Evolutionary conservation across 2,888 invertebrate genomes (phyloP).

Genomic region (Acleris laterana): DNA sequence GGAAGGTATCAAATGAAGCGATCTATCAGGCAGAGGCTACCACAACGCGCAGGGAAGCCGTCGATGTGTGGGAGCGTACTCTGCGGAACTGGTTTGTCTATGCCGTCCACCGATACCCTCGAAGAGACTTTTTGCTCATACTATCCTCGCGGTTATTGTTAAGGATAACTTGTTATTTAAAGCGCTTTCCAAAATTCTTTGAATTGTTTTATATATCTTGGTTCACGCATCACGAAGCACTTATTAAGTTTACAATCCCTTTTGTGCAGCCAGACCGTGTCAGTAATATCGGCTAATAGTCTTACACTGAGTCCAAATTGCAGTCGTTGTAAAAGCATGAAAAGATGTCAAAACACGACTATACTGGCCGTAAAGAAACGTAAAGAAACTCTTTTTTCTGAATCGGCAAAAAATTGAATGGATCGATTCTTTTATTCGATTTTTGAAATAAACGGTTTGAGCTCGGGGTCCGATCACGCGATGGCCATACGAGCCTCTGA

Average conservation of each 20-base stretch:
- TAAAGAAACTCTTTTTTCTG: constrained; percentile 62
- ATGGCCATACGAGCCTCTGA: constrained; percentile 22
- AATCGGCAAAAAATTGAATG: constrained; percentile 55
- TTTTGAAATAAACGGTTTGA: constrained; percentile 45
- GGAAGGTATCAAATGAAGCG: constrained; percentile 74
- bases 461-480: constrained; percentile 40
- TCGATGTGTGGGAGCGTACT: constrained; percentile 75
- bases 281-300: constrained; percentile 58
- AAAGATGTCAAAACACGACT: constrained; percentile 66
- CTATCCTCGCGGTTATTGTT: constrained; percentile 6
- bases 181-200: constrained; percentile 25
- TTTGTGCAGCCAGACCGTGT: constrained; percentile 58
- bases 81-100: constrained; percentile 74
- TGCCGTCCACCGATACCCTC: constrained; percentile 52
- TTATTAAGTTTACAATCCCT: constrained; percentile 51
- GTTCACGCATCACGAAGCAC: constrained; percentile 46
- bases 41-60: constrained; percentile 73
- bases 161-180: constrained; percentile 1
- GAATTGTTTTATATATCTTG: constrained; percentile 13
- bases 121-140: constrained; percentile 46
- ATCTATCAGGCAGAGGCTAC: constrained; percentile 71
- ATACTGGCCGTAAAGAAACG: constrained; percentile 50
- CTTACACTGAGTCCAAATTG: constrained; percentile 57
- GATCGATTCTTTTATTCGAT: constrained; percentile 51
- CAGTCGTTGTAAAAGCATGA: constrained; percentile 58